A percentile compares a stretch with the other conserved stretches of the same genome.
These are phyloP conservation scores for Leptopterna dolabrata DNA, from an alignment of 2,888 invertebrate species.

Conservation along the genomic window DNA sequence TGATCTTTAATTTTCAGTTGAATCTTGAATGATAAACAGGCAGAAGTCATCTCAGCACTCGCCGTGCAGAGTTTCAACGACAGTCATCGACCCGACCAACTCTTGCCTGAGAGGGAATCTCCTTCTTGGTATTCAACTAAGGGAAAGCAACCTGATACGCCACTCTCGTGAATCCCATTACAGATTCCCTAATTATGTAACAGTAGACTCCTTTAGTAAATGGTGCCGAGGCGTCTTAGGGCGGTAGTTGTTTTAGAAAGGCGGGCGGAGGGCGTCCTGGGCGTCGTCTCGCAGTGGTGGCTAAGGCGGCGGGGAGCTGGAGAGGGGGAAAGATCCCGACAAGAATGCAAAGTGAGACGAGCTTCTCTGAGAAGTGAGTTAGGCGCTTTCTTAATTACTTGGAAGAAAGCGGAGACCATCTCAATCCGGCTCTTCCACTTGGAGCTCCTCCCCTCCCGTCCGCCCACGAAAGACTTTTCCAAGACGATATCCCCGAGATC, in stretches of 20 bases:
- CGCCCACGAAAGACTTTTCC: not conserved
- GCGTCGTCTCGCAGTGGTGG: not conserved
- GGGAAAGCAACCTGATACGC: constrained; percentile 44
- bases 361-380: constrained; percentile 36
- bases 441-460: not conserved
- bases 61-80: not conserved
- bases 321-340: not conserved
- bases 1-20: too few relatives aligned
- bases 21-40: too few relatives aligned
- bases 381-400: constrained; percentile 42
- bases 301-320: constrained; percentile 1
- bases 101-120: not conserved
- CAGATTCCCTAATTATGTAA: constrained; percentile 57
- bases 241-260: not conserved
- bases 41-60: not conserved
- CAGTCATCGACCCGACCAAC: not conserved
- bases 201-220: constrained; percentile 56
- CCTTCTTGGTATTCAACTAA: constrained; percentile 45
- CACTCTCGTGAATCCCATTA: constrained; percentile 56
- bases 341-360: constrained; percentile 57
- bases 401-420: constrained; percentile 43
- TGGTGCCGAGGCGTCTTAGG: not conserved
- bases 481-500: constrained; percentile 12
- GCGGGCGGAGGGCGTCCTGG: not conserved
- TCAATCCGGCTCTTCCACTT: constrained; percentile 24